These are phyloP conservation scores for Discoglossus pictus DNA, from an alignment of 2,797 vertebrate species.

Conservation along the genomic window DNA sequence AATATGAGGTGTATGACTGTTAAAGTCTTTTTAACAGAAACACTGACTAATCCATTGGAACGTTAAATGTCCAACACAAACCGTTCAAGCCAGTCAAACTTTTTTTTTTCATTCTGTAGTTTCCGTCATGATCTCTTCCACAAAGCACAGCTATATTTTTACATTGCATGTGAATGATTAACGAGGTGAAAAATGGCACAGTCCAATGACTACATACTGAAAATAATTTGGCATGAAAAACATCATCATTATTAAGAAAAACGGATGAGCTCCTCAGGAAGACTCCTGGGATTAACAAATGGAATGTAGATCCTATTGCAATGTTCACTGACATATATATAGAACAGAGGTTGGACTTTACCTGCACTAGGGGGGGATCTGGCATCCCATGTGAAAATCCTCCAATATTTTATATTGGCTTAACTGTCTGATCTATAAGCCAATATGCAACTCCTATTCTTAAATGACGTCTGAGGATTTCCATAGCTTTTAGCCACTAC, in stretches of 20 bases:
- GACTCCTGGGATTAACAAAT: too few species aligned
- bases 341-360: too few species aligned
- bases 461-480: too few species aligned
- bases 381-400: too few species aligned
- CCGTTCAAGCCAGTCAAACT: background rate
- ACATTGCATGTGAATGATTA: slow-evolving; percentile 8
- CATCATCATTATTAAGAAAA: background rate
- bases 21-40: slow-evolving; percentile 20
- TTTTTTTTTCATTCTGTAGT: slow-evolving; percentile 1
- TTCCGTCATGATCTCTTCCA: slow-evolving; percentile 12
- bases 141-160: slow-evolving; percentile 19
- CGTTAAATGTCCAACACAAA: slow-evolving; percentile 5
- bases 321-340: too few species aligned
- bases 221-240: slow-evolving; percentile 9
- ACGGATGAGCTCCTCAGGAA: too few species aligned
- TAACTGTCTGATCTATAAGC: too few species aligned
- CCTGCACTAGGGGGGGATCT: too few species aligned
- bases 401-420: too few species aligned
- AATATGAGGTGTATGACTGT: slow-evolving; percentile 7
- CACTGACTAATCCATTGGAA: slow-evolving; percentile 3
- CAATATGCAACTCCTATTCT: too few species aligned
- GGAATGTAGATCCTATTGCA: too few species aligned
- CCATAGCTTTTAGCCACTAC: too few species aligned
- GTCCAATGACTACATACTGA: slow-evolving; percentile 1
- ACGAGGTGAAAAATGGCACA: slow-evolving; percentile 23